Evolutionary conservation across 1,140 invertebrate species (phyloP).

Genomic region (Drosophila ambigua): DNA sequence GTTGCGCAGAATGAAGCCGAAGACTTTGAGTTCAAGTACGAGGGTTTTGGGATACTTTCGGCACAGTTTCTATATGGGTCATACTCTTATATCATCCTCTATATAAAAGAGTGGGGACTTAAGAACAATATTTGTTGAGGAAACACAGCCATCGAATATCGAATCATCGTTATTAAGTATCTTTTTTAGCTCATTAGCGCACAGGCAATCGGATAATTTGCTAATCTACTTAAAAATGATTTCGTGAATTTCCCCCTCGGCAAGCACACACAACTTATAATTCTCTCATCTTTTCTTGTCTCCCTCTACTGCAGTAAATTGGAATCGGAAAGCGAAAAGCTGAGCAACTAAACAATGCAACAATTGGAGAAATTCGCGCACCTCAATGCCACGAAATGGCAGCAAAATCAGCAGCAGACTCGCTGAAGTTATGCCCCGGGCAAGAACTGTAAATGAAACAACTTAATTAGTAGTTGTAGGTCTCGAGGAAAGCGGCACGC

Average conservation of each 20-base stretch:
- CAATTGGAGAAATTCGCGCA: constrained; percentile 53
- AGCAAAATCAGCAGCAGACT: constrained; percentile 23
- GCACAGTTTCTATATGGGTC: no score
- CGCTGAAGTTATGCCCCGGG: constrained; percentile 67
- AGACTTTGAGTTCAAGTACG: no score
- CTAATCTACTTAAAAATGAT: constrained; percentile 37
- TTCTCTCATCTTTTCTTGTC: constrained; percentile 30
- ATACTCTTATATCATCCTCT: no score
- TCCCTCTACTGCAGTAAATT: constrained; percentile 34
- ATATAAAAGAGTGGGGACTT: no score
- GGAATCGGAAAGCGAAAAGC: constrained; percentile 14
- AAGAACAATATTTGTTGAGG: not conserved
- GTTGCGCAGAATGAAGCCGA: not conserved
- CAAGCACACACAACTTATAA: constrained; percentile 44
- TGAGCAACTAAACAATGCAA: constrained; percentile 66
- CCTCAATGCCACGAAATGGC: constrained; percentile 57
- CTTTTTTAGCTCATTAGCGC: constrained; percentile 19
- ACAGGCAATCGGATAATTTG: constrained; percentile 35
- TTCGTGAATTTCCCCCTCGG: constrained; percentile 10
- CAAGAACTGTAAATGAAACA: constrained; percentile 79
- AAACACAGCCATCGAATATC: not conserved
- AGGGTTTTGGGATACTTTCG: no score
- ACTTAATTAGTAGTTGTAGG: constrained; percentile 77
- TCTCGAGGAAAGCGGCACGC: constrained; percentile 50
- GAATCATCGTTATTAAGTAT: not conserved